Base-by-base conservation (phyloP, 53 echinoderm and acorn worm genomes). In the Apostichopus leukothele region DNA sequence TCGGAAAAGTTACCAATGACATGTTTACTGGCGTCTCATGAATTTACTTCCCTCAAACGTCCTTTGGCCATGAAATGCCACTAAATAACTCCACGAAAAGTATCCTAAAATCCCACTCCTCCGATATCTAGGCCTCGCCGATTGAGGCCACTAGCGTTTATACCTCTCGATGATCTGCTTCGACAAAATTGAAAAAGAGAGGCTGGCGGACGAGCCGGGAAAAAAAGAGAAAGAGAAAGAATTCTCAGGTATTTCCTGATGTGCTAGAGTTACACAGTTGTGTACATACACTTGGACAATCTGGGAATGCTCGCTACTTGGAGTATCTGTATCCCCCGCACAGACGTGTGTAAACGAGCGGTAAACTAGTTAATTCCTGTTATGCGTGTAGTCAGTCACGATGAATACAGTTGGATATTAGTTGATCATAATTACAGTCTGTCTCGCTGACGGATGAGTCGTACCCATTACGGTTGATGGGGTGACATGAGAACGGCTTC, bases 171-270 rank as follows among this genome's bases (percentile, higher is more conserved):
- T 71, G 14, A 71, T 71, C 14, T 18, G 71, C 20, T 71, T 71
- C 71, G n/a, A 16, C 20, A 71, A 71, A 71, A 71, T 71, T 71
- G 71, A 71, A 71, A 71, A 71, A 6, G 71, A 71, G 71, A 71
- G 16, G 71, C 71, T 71, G 16, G 6, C 18, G 71, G 71, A 71
- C 18, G 18, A 16, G 13, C 20, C 1, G 39, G 39, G 39, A 39
- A 39, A 39, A 39, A 39, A 39, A 3, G 3, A 39, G 0, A 39
- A 39, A 39, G 39, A 39, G 39, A 39, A 39, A 39, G 39, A 39
- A 39, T 39, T 39, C 39, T 39, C 39, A 39, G 39, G 39, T 39
- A 39, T 39, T 39, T 57, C 10, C 8, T 57, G 57, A 57, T 57
- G 57, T 57, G 57, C 39, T 39, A 39, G 39, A 57, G 57, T 57